A percentile compares a stretch with the other conserved stretches of the same genome.
Conservation (phyloP, 2,113 vertebrate species). For the Paralichthys olivaceus region DNA sequence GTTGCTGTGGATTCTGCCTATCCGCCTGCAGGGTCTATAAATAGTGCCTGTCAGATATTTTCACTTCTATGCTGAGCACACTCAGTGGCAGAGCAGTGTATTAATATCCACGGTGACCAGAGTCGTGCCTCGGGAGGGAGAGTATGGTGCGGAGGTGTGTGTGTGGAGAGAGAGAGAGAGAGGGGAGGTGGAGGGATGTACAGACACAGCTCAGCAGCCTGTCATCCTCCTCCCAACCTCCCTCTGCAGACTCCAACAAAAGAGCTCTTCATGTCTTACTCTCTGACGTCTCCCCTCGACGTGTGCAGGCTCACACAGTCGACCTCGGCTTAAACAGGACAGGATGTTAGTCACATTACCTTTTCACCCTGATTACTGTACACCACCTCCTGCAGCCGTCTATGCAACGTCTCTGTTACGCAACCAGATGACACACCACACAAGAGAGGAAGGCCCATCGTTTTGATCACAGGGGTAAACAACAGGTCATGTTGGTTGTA, state of each 20-base stretch:
- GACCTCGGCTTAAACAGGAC: slow-evolving; percentile 28
- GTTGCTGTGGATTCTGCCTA: slow-evolving; percentile 78
- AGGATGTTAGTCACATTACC: slow-evolving; percentile 34
- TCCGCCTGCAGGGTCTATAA: slow-evolving; percentile 80
- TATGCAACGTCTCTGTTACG: slow-evolving; percentile 4
- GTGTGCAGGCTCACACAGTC: slow-evolving; percentile 7
- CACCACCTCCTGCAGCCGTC: neutral
- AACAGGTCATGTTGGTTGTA: slow-evolving; percentile 18
- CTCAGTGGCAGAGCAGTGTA: slow-evolving; percentile 73
- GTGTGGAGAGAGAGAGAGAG: slow-evolving; percentile 5
- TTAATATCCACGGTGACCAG: slow-evolving; percentile 81
- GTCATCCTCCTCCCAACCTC: slow-evolving; percentile 50
- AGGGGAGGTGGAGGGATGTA: slow-evolving; percentile 11
- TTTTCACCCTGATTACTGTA: slow-evolving; percentile 34
- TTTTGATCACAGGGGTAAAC: slow-evolving; percentile 29
- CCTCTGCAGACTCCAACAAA: slow-evolving; percentile 42
- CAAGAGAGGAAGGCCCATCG: slow-evolving; percentile 8
- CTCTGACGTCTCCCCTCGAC: slow-evolving; percentile 26
- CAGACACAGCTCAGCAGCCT: slow-evolving; percentile 51
- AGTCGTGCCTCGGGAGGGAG: slow-evolving; percentile 66
- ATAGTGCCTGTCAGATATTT: slow-evolving; percentile 83
- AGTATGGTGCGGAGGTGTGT: slow-evolving; percentile 51
- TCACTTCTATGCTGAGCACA: slow-evolving; percentile 75
- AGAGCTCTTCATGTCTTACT: slow-evolving; percentile 48
- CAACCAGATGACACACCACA: slow-evolving; percentile 14